phyloP scores from a whole-genome alignment of 2,797 vertebrate species.

The Apodemus agrarius region DNA sequence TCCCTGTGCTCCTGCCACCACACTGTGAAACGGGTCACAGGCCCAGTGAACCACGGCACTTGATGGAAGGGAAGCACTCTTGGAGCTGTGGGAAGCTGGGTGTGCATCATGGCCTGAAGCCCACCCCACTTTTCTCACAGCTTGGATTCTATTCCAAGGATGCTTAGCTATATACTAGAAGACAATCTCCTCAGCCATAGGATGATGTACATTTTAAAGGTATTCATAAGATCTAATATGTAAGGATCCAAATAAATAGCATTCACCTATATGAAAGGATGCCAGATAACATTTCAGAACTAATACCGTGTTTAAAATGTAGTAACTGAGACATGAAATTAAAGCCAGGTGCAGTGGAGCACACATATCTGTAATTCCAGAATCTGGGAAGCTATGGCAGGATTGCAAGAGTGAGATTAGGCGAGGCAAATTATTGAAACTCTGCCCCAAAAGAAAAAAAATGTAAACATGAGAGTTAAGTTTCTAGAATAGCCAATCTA shows the following conservation, averaged over 20 bases:
- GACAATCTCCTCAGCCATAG: neutral
- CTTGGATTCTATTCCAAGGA: neutral
- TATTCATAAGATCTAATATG: conserved; percentile 12
- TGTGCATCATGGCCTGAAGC: neutral
- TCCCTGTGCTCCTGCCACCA: neutral
- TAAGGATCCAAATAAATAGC: conserved; percentile 44
- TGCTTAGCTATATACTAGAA: conserved; percentile 4
- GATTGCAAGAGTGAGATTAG: neutral
- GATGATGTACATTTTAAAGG: neutral
- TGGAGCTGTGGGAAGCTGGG: neutral
- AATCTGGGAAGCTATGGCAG: neutral
- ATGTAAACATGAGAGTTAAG: neutral
- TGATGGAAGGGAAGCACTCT: neutral
- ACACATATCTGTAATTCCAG: neutral
- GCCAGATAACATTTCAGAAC: conserved; percentile 30
- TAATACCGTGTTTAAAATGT: conserved; percentile 48
- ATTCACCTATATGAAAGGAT: neutral
- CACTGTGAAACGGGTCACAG: neutral
- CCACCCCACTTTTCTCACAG: neutral
- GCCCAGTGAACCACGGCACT: neutral
- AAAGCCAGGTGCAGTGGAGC: neutral
- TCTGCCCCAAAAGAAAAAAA: neutral
- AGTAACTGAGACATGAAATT: conserved; percentile 52
- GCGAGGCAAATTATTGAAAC: neutral
- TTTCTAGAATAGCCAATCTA: conserved; percentile 32